Evolutionary conservation across 1,140 invertebrate genomes (phyloP), one percentile per base, ranked within the genome.

Genomic region (Bombus waltoni): DNA sequence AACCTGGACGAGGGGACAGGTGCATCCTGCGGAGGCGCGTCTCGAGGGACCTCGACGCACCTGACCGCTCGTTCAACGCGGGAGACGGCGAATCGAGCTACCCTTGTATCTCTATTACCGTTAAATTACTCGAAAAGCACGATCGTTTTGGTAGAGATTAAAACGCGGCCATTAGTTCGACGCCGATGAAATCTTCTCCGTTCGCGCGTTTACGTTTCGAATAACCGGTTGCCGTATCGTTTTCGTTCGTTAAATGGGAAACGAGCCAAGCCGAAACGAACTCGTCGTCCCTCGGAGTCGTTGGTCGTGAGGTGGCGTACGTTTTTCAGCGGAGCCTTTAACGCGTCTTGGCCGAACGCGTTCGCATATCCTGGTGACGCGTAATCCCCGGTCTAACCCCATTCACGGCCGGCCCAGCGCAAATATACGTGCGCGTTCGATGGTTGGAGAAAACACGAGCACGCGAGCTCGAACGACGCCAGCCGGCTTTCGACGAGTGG

Each of bases 1-100:
- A 88, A 78, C 82, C 35, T 32, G 38, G 44, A 68, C 73, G 66
- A 42, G 90, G 47, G 57, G 84, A 89, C 92, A 90, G 91, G 91
- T 92, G 91, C 91, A 88, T 81, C 74, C 66, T 74, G 10, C 28
- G 59, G 28, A 62, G 59, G 59, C 28, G 28, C 57, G 28, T n/a
- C 47, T 40, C 53, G 47, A 62, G 80, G 38, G 22, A 85, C 25
- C 18, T 53, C 76, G 66, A 59, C 40, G 87, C 87, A 87, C 79
- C 87, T 89, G 88, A 89, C 88, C 87, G 38, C 18, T 3, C 32
- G 71, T 25, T 1, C 59, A 35, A 65, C 68, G 38, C 66, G 42
- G 42, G 28, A 13, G 9, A 35, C 72, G 35, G 35, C 25, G 40
- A 68, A 53, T 59, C 81, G 73, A 81, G 66, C 74, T 65, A 66